Conservation (phyloP, 2,797 vertebrate species). For the Halcyon chelicuti region DNA sequence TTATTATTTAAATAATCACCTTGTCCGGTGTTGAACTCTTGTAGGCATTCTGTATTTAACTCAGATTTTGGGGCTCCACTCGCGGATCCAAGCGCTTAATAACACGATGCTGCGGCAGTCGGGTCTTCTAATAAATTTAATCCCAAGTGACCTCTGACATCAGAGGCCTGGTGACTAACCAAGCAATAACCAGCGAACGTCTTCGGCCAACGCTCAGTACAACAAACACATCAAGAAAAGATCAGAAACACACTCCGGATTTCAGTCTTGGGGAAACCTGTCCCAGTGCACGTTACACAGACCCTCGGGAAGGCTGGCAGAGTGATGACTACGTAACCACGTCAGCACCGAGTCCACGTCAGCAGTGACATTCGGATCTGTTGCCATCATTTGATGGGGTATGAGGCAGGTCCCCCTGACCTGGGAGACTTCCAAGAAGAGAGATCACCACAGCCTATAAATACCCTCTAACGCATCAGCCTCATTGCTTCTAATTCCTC, state of each 20-base stretch:
- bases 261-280: background rate
- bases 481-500: background rate
- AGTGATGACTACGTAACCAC: background rate
- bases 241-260: background rate
- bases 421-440: background rate
- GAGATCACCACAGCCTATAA: background rate
- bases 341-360: background rate
- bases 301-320: background rate
- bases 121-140: background rate
- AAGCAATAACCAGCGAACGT: background rate
- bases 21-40: background rate
- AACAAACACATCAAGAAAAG: background rate
- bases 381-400: background rate
- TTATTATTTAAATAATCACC: background rate
- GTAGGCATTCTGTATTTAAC: background rate
- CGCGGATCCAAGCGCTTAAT: background rate
- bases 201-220: background rate
- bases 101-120: background rate
- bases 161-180: background rate
- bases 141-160: background rate
- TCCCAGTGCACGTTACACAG: accelerated
- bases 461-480: background rate
- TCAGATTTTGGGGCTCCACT: background rate
- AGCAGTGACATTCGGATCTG: background rate
- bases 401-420: background rate